Evolutionary conservation across 2,113 vertebrate genomes (phyloP), one percentile per base, ranked within the genome.

Genomic region (Oenanthe melanoleuca): DNA sequence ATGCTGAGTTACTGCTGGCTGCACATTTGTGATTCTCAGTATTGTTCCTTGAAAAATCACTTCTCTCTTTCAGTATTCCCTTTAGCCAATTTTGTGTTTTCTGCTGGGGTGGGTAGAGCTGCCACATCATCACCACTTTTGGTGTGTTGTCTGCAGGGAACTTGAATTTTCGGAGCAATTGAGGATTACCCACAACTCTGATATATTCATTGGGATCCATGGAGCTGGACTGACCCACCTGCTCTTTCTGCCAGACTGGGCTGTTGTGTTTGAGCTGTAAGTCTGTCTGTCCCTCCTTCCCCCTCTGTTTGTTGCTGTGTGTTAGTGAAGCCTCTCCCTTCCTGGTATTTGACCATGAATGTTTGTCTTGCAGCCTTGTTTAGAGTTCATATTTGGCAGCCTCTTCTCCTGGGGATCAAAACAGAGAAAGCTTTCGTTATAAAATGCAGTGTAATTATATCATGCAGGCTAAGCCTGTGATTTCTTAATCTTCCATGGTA

Each of bases 161-260:
- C 98, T 99, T 75, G 97, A 98, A 25, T 99, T 99, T 98, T 97
- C 98, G 25, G 98, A 99, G 92, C 99, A 99, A 53, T 38, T 99
- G 88, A 98, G 94, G 87, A 99, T 99, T 94, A 99, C 99, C 8
- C 98, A 99, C 96, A 99, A 99, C 98, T 99, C 99, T 5, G 99
- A 99, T 96, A 98, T 99, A 95, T 99, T 99, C 94, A 99, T 99
- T n/a, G 99, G 99, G 69, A 99, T 99, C 96, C 99, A 99, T 0
- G 99, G 99, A 88, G 99, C 99, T 11, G 99, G 99, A 7, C 99
- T 99, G 74, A 99, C 99, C 21, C 99, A 99, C 92, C 97, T 99
- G 86, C 99, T 99, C 67, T 99, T 99, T 91, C 98, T 99, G 23
- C 99, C 99, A 6, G 99, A 99, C 98, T 99, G 99, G 99, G 99